Base-by-base conservation (phyloP, 2,113 vertebrate genomes). In the Grammomys surdaster region DNA sequence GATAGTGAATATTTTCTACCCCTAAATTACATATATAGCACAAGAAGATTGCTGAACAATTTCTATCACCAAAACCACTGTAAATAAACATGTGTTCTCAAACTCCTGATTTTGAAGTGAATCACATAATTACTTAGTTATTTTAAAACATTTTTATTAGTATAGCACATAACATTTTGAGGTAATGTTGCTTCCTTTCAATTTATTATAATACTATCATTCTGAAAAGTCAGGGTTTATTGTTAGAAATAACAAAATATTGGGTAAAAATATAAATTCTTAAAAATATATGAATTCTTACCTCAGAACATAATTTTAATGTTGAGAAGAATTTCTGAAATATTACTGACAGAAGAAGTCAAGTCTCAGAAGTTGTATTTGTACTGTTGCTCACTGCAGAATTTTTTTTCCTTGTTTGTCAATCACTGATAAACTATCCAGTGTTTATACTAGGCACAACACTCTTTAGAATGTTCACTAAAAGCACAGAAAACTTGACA, bases 111-210 rank as follows among this genome's bases (percentile, higher is more conserved):
- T 81, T 48, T 88, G 36, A 90, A 22, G 8, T 4, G 93, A 12
- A 43, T 73, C 54, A 77, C 56, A 14, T 19, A 58, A 6, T 72
- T 89, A 80, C 73, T 63, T 94, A 90, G 16, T 6, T 67, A 1
- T 70, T 89, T 93, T 48, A 91, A 24, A 73, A 65, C 46, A 56
- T 33, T 91, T 86, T 63, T 92, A 65, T 93, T 75, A 92, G n/a
- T 88, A 16, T 1, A 84, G 17, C 24, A 70, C 51, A 88, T 33
- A 80, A 9, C 84, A 90, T 63, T 93, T 94, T 86, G 7, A 17
- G 89, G 28, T 48, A 88, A 46, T 89, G 11, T 81, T 77, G 20
- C 4, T 48, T 76, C 6, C 28, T 17, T 77, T 86, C 14, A 46
- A 20, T 58, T 31, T 70, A 43, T 78, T 70, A 72, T 7, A 73